These are phyloP conservation scores for Tylochromis polylepis DNA, from an alignment of 2,113 vertebrate genomes.

Conservation along the genomic window DNA sequence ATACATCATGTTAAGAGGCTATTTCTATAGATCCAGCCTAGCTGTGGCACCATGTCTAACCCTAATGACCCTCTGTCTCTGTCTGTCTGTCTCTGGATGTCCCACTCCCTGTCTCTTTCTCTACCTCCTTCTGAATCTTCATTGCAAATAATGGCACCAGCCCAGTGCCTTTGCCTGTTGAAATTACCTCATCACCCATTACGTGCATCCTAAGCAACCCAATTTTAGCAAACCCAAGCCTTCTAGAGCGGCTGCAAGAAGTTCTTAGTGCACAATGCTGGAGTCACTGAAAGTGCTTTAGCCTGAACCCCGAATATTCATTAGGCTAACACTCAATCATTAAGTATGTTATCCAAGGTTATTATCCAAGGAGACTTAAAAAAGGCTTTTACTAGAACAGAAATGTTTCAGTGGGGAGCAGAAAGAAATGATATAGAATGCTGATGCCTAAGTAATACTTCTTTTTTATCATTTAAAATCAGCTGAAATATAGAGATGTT, in stretches of 20 bases:
- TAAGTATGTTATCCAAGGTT: slow-evolving; percentile 17
- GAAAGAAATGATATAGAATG: no score
- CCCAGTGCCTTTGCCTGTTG: slow-evolving; percentile 24
- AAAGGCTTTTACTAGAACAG: slow-evolving; percentile 49
- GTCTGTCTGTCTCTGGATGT: slow-evolving; percentile 50
- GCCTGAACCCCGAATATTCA: slow-evolving; percentile 21
- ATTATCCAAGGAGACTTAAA: slow-evolving; percentile 45
- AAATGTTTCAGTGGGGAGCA: background rate
- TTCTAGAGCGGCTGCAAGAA: background rate
- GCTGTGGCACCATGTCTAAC: slow-evolving; percentile 63
- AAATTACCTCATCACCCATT: slow-evolving; percentile 48
- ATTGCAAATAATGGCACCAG: slow-evolving; percentile 46
- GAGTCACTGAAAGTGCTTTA: background rate
- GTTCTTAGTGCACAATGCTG: background rate
- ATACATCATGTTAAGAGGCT: slow-evolving; percentile 64
- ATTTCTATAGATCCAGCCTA: slow-evolving; percentile 61
- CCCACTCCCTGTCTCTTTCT: slow-evolving; percentile 11
- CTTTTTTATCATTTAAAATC: background rate
- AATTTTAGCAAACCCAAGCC: slow-evolving; percentile 14
- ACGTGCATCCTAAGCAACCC: slow-evolving; percentile 12
- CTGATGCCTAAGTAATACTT: background rate
- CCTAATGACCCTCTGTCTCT: slow-evolving; percentile 67
- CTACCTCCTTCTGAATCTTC: slow-evolving; percentile 3
- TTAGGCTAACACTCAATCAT: slow-evolving; percentile 38
- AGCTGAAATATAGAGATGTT: no score